These are phyloP conservation scores for Cepaea nemoralis DNA, from an alignment of 1,140 invertebrate genomes.

Conservation along the genomic window DNA sequence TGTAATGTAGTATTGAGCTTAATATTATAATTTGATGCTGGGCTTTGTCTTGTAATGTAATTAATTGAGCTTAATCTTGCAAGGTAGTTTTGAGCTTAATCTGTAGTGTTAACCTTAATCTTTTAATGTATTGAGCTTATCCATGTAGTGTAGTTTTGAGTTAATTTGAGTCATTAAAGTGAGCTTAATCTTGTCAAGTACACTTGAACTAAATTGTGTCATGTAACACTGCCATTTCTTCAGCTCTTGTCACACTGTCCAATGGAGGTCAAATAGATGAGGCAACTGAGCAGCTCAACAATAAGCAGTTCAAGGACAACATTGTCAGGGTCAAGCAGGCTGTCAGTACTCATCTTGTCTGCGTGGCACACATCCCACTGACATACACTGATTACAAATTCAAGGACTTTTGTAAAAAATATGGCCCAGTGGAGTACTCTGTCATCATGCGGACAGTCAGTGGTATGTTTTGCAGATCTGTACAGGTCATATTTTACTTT, in stretches of 20 bases:
- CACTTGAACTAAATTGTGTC: too few relatives aligned
- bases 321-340: slow-evolving; percentile 67
- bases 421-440: slow-evolving; percentile 73
- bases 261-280: slow-evolving; percentile 56
- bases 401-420: slow-evolving; percentile 70
- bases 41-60: too few relatives aligned
- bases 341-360: slow-evolving; percentile 75
- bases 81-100: too few relatives aligned
- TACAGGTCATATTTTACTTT: too few relatives aligned
- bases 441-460: slow-evolving; percentile 76
- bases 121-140: too few relatives aligned
- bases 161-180: too few relatives aligned
- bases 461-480: slow-evolving; percentile 68
- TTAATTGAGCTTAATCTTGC: too few relatives aligned
- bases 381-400: slow-evolving; percentile 74
- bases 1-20: too few relatives aligned
- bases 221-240: slow-evolving; percentile 23
- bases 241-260: slow-evolving; percentile 57
- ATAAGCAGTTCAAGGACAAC: slow-evolving; percentile 57
- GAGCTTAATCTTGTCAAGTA: too few relatives aligned
- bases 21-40: too few relatives aligned
- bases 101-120: too few relatives aligned
- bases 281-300: slow-evolving; percentile 49
- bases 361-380: slow-evolving; percentile 75
- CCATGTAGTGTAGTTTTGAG: too few relatives aligned